These are phyloP conservation scores for Archips xylosteana DNA, from an alignment of 2,888 invertebrate species.

Conservation along the genomic window DNA sequence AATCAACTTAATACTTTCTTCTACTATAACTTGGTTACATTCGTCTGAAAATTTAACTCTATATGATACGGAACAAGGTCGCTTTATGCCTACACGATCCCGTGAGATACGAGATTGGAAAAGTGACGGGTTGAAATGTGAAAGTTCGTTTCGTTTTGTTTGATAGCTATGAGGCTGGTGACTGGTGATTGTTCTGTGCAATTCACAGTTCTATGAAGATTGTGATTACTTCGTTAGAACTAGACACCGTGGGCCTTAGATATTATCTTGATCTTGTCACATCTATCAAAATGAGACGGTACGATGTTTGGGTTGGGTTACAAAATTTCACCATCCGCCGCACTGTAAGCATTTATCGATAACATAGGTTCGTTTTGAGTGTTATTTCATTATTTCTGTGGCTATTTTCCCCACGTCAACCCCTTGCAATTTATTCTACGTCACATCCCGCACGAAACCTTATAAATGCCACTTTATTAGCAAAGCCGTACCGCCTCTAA, in stretches of 20 bases:
- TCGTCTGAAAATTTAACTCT: not conserved
- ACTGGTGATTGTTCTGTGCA: slow-evolving; percentile 1
- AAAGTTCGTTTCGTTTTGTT: slow-evolving; percentile 15
- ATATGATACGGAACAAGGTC: not conserved
- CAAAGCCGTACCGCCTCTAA: slow-evolving; percentile 32
- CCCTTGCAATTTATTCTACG: slow-evolving; percentile 17
- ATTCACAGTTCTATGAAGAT: not conserved
- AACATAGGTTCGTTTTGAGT: not conserved
- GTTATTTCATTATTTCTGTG: slow-evolving; percentile 20
- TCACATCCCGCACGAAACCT: slow-evolving; percentile 33
- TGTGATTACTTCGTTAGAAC: not conserved
- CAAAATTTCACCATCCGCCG: not conserved
- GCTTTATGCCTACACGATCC: not conserved
- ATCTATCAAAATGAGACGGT: not conserved
- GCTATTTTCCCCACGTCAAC: slow-evolving; percentile 27
- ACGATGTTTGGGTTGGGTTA: not conserved
- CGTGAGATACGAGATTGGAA: not conserved
- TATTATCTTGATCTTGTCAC: not conserved
- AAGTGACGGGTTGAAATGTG: slow-evolving; percentile 10
- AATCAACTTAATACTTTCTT: not conserved
- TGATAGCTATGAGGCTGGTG: not conserved
- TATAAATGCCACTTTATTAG: slow-evolving; percentile 33
- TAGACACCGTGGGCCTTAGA: not conserved
- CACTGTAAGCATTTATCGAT: not conserved
- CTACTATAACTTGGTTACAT: not conserved